These are phyloP conservation scores for Oreochromis mossambicus DNA, from an alignment of 2,797 vertebrate genomes.

Conservation along the genomic window DNA sequence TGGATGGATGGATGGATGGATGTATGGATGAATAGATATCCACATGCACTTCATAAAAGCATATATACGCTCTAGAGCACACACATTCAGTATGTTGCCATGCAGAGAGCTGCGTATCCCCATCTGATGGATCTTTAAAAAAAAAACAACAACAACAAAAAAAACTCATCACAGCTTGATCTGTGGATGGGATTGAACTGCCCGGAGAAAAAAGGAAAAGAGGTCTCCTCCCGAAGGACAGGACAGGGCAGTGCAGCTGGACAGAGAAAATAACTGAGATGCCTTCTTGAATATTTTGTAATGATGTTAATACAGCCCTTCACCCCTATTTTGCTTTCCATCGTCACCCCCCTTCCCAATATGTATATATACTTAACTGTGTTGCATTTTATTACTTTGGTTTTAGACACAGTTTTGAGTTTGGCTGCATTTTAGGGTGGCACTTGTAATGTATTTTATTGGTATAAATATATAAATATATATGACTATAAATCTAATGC, in stretches of 20 bases:
- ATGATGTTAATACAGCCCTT: conserved; percentile 92
- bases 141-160: background rate
- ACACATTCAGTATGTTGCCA: conserved; percentile 14
- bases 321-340: conserved; percentile 32
- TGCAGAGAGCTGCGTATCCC: conserved; percentile 37
- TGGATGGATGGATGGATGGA: background rate
- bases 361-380: conserved; percentile 88
- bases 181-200: conserved; percentile 45
- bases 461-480: conserved; percentile 62
- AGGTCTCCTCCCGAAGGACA: conserved; percentile 32
- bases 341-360: conserved; percentile 56
- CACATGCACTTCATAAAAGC: conserved; percentile 27
- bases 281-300: conserved; percentile 99
- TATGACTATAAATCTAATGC: conserved; percentile 64
- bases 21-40: conserved; percentile 15
- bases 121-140: conserved; percentile 34
- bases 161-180: conserved; percentile 43
- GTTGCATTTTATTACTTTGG: conserved; percentile 73
- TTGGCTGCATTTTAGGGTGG: conserved; percentile 90
- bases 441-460: conserved; percentile 92
- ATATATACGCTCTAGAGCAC: conserved; percentile 38
- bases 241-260: conserved; percentile 48
- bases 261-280: conserved; percentile 79
- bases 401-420: conserved; percentile 90
- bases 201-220: conserved; percentile 64